Base-by-base conservation (phyloP, 1,140 invertebrate genomes). In the Aphaenogaster floridana region DNA sequence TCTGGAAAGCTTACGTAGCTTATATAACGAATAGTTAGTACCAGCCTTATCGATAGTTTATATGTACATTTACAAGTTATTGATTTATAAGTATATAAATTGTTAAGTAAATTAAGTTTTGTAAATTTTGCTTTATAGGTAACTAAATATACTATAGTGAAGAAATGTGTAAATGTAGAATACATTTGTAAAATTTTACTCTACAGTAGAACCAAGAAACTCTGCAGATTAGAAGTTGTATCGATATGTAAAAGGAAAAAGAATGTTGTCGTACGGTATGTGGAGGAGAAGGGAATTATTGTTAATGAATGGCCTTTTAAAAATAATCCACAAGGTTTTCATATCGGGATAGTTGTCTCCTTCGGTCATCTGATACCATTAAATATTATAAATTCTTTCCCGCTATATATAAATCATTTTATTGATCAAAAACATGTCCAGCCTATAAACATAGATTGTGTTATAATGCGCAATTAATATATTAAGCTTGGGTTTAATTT, bases 301-400 rank as follows among this genome's bases (percentile, higher is more conserved):
- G 50, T 97, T 21, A 94, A 96, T 79, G 88, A 93, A 17, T 98
- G 97, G 97, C 97, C 97, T 28, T 76, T 96, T 11, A 54, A 91
- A 28, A 80, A 91, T 3, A 61, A 88, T 1, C 52, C 88, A 36
- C 72, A 92, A 34, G 90, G 95, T 50, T 97, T 96, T 95, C 96
- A 97, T 91, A 93, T 97, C 69, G 97, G 97, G 39, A 91, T 97
- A 66, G 97, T 97, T 48, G 97, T 97, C 1, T 97, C 97, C 1
- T 98, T 97, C 96, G 97, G 97, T 0, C 96, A 97, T 94, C 92
- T 97, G 74, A 97, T 98, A 92, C 97, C 97, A 5, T 91, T 95
- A 79, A 78, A 93, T 15, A 94, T 97, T 3, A 97, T 98, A 45
- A 93, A 96, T 63, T 93, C 95, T 45, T 97, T 97, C 94, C 96